Conservation (phyloP, 2,797 vertebrate species). For the Urophycis tenuis region DNA sequence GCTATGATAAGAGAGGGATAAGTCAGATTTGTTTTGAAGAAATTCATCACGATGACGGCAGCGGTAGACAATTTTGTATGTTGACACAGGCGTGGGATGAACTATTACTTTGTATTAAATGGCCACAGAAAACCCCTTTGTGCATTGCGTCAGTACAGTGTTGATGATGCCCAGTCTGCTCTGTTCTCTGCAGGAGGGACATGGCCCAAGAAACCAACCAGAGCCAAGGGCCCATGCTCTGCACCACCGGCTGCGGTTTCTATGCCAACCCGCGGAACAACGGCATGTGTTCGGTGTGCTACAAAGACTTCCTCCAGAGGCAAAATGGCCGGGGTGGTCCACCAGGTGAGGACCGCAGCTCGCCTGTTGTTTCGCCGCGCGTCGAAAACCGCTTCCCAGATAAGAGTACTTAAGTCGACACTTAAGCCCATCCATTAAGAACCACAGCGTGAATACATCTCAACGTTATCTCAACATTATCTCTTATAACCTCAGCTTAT, state of each 20-base stretch:
- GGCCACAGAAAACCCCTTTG: background rate
- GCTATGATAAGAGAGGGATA: background rate
- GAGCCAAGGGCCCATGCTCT: slow-evolving; percentile 82
- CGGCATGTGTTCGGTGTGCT: slow-evolving; percentile 86
- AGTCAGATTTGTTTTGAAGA: background rate
- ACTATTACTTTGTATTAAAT: background rate
- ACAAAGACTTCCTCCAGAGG: slow-evolving; percentile 83
- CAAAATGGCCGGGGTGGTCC: slow-evolving; percentile 81
- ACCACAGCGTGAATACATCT: background rate
- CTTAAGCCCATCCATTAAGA: background rate
- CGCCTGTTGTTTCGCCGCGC: background rate
- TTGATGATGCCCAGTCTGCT: background rate
- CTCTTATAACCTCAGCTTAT: background rate
- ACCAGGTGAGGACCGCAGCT: background rate
- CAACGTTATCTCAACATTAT: background rate
- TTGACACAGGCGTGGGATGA: background rate
- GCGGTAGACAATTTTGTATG: background rate
- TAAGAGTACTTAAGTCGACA: background rate
- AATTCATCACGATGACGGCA: background rate
- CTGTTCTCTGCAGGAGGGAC: slow-evolving; percentile 50
- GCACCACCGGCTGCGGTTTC: slow-evolving; percentile 85
- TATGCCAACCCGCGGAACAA: slow-evolving; percentile 83
- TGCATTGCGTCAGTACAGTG: background rate
- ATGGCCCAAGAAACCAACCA: slow-evolving; percentile 90
- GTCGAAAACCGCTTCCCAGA: background rate